phyloP scores from a whole-genome alignment of 1,140 invertebrate genomes.

The Dryas iulia region DNA sequence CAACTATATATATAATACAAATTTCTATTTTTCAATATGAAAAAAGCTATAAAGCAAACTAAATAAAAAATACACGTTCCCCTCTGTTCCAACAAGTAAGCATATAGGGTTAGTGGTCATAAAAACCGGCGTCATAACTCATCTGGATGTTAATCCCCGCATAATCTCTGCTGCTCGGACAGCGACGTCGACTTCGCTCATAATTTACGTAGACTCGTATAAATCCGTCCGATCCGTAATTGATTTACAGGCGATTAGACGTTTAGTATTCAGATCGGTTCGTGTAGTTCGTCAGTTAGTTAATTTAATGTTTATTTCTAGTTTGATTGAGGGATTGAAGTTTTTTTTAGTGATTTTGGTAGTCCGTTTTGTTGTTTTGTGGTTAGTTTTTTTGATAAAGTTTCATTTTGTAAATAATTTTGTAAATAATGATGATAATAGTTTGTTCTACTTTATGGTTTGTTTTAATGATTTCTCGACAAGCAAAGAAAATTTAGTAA shows the following conservation, averaged over 20 bases:
- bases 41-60: background rate
- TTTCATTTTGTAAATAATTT: too few relatives aligned
- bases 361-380: background rate
- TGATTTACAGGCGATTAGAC: conserved; percentile 10
- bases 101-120: background rate
- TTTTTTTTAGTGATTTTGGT: too few relatives aligned
- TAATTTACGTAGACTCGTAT: conserved; percentile 15
- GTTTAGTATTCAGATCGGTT: background rate
- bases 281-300: background rate
- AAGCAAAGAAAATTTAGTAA: too few relatives aligned
- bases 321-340: background rate
- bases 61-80: background rate
- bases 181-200: background rate
- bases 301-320: background rate
- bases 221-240: conserved; percentile 21
- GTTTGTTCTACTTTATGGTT: too few relatives aligned
- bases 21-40: too few relatives aligned
- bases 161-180: conserved; percentile 11
- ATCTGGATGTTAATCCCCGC: background rate
- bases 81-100: background rate
- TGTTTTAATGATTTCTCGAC: too few relatives aligned
- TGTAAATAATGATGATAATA: too few relatives aligned
- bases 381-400: background rate
- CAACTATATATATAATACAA: too few relatives aligned
- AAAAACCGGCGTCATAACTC: background rate